Evolutionary conservation across 2,888 invertebrate species (phyloP).

Genomic region (Tiphia femorata): DNA sequence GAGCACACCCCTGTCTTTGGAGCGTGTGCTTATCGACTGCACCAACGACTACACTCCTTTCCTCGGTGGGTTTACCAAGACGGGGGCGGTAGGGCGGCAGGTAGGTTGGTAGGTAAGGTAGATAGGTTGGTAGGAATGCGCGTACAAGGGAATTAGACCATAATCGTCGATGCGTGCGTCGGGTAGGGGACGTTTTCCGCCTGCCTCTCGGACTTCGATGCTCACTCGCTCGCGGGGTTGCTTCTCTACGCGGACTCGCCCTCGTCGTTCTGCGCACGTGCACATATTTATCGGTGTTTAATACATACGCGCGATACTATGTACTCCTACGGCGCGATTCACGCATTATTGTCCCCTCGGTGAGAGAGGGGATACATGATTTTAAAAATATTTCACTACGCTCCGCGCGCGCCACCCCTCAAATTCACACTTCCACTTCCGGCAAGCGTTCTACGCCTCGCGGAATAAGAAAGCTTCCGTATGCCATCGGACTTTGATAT

Average conservation of each 20-base stretch:
- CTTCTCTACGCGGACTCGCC: slow-evolving; percentile 11
- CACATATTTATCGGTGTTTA: slow-evolving; percentile 1
- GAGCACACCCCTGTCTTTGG: slow-evolving; percentile 64
- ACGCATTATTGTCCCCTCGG: no score
- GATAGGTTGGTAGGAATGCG: slow-evolving; percentile 59
- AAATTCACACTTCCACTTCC: no score
- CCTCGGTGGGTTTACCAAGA: slow-evolving; percentile 50
- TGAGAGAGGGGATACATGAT: no score
- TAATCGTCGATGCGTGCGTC: slow-evolving; percentile 63
- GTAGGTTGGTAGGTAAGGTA: slow-evolving; percentile 63
- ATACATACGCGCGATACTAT: background rate
- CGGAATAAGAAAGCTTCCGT: no score
- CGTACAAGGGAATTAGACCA: slow-evolving; percentile 66
- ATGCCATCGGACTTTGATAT: no score
- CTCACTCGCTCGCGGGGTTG: slow-evolving; percentile 47
- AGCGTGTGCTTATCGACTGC: slow-evolving; percentile 65
- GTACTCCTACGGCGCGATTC: no score
- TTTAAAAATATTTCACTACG: no score
- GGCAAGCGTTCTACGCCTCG: no score
- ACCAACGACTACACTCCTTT: slow-evolving; percentile 42
- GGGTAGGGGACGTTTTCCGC: slow-evolving; percentile 54
- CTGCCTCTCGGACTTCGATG: slow-evolving; percentile 53
- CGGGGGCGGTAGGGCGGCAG: slow-evolving; percentile 48
- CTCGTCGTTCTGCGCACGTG: background rate
- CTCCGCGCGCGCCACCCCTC: no score